phyloP scores from a whole-genome alignment of 2,888 invertebrate genomes.

The Pyrrhia umbra region DNA sequence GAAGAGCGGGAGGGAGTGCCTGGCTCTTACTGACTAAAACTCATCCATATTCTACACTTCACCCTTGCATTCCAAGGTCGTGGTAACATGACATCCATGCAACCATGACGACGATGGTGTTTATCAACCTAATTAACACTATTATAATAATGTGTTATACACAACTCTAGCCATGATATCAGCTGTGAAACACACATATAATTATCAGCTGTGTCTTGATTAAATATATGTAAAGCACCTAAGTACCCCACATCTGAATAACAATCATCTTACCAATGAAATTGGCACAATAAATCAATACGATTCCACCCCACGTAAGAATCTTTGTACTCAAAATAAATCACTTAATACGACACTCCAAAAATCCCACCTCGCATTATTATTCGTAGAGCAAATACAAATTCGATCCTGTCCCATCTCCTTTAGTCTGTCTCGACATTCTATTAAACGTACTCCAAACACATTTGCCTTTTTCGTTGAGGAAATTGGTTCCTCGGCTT shows the following conservation, averaged over 20 bases:
- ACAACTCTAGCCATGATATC: no score
- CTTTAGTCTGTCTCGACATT: slow-evolving; percentile 72
- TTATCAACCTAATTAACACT: no score
- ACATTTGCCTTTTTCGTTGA: slow-evolving; percentile 75
- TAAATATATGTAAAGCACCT: neutral
- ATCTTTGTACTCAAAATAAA: slow-evolving; percentile 61
- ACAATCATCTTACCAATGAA: slow-evolving; percentile 10
- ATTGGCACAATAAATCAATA: slow-evolving; percentile 37
- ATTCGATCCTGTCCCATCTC: slow-evolving; percentile 69
- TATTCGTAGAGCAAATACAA: slow-evolving; percentile 69
- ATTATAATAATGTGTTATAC: no score
- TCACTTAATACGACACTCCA: slow-evolving; percentile 68
- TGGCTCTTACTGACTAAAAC: no score
- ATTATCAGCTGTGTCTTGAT: no score
- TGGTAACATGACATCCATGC: no score
- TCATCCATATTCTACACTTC: no score
- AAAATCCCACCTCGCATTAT: slow-evolving; percentile 65
- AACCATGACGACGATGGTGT: no score
- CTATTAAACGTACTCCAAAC: slow-evolving; percentile 76
- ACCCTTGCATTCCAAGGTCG: no score
- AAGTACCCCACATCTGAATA: slow-evolving; percentile 6
- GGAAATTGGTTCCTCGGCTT: slow-evolving; percentile 77
- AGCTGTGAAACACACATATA: no score
- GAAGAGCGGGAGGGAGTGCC: no score
- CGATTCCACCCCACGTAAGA: slow-evolving; percentile 22